Percentiles rank a stretch among this genome's conserved stretches.
These are phyloP conservation scores for Agrochola litura DNA, from an alignment of 2,888 invertebrate genomes.

Conservation along the genomic window DNA sequence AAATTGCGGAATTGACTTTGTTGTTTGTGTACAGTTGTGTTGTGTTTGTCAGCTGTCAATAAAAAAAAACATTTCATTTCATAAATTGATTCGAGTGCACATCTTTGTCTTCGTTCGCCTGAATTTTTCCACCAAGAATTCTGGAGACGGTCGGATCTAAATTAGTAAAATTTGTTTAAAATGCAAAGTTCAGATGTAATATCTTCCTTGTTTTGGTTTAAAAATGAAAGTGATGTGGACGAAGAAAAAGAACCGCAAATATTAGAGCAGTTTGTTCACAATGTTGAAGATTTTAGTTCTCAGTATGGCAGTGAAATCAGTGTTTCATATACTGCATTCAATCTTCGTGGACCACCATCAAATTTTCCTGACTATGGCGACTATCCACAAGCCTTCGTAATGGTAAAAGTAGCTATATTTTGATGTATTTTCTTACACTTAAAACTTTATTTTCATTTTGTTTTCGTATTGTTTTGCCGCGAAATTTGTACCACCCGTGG, in stretches of 20 bases:
- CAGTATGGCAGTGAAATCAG: constrained; percentile 97
- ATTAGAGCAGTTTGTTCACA: constrained; percentile 94
- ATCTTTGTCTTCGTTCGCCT: constrained; percentile 37
- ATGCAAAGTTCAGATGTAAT: constrained; percentile 88
- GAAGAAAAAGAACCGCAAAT: constrained; percentile 83
- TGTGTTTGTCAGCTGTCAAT: constrained; percentile 61
- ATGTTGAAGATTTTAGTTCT: constrained; percentile 96
- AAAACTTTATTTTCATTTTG: constrained; percentile 14
- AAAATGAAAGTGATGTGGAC: constrained; percentile 77
- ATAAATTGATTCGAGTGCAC: constrained; percentile 52
- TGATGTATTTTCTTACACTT: constrained; percentile 6
- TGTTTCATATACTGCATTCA: constrained; percentile 96
- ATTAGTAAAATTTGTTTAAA: constrained; percentile 56
- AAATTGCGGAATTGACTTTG: constrained; percentile 37
- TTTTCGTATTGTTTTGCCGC: constrained; percentile 26
- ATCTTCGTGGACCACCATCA: constrained; percentile 95
- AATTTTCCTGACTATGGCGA: constrained; percentile 98
- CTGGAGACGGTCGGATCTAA: constrained; percentile 4
- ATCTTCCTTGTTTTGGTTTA: constrained; percentile 85
- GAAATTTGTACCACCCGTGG: constrained; percentile 3
- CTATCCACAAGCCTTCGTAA: constrained; percentile 96
- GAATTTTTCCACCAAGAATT: constrained; percentile 27
- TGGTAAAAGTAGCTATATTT: constrained; percentile 90
- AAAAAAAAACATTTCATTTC: constrained; percentile 53
- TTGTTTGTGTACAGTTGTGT: constrained; percentile 40